A percentile compares a stretch with the other conserved stretches of the same genome.
phyloP scores from a whole-genome alignment of 2,113 vertebrate genomes.

The Chionomys nivalis region DNA sequence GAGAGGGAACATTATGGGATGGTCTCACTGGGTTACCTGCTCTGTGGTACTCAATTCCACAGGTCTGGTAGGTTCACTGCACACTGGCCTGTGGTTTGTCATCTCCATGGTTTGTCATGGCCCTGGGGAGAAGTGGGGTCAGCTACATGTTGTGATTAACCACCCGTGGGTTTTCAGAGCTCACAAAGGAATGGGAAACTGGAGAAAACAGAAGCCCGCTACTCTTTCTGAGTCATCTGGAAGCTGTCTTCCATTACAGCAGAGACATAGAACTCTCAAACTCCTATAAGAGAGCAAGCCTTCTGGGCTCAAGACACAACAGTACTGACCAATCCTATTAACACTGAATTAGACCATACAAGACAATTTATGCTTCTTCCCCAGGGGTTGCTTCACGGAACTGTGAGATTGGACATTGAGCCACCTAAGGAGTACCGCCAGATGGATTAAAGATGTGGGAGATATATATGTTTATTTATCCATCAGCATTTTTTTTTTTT shows the following conservation, averaged over 20 bases:
- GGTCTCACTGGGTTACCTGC: not conserved
- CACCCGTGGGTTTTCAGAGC: slow-evolving; percentile 53
- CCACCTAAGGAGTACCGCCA: not conserved
- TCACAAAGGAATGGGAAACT: slow-evolving; percentile 33
- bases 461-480: not conserved
- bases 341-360: not conserved
- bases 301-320: not conserved
- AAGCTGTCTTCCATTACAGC: not conserved
- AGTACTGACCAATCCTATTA: not conserved
- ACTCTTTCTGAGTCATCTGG: not conserved
- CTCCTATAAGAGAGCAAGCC: not conserved
- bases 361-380: not conserved
- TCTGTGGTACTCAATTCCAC: accelerated
- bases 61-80: not conserved
- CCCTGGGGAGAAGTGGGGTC: not conserved
- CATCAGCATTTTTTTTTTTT: not conserved
- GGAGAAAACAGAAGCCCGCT: not conserved
- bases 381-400: not conserved
- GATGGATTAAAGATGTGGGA: not conserved
- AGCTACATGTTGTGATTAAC: not conserved
- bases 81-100: not conserved
- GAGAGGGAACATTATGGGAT: not conserved
- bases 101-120: not conserved
- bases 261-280: not conserved
- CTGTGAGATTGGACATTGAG: not conserved